Conservation (phyloP, 2,797 vertebrate species). For the Scolopax rusticola region DNA sequence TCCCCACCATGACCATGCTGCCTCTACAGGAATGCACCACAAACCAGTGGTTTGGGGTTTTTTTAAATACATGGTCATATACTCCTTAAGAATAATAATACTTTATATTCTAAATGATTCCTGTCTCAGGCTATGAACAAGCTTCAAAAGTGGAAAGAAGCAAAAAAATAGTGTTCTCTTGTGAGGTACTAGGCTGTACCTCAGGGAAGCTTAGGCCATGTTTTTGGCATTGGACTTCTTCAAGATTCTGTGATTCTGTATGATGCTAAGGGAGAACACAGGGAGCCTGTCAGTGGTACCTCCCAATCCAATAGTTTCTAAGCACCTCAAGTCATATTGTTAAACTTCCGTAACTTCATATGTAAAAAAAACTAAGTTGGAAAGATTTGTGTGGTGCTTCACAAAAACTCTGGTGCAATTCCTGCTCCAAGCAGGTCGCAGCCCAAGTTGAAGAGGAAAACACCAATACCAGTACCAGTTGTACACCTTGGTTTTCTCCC, state of each 20-base stretch:
- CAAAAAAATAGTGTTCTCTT: background rate
- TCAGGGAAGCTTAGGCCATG: background rate
- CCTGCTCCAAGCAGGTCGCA: background rate
- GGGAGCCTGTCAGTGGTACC: background rate
- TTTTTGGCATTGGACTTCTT: background rate
- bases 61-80: background rate
- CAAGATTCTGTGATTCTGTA: background rate
- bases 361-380: background rate
- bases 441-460: background rate
- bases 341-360: background rate
- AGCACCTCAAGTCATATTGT: background rate
- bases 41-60: fast-evolving
- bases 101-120: background rate
- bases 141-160: background rate
- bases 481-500: background rate
- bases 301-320: background rate
- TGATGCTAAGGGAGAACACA: background rate
- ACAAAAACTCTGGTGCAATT: background rate
- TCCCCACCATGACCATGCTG: background rate
- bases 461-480: background rate
- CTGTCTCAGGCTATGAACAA: background rate
- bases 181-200: background rate
- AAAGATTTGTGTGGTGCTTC: background rate
- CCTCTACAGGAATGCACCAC: background rate
- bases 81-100: background rate